These are phyloP conservation scores for Reticulitermes speratus DNA, from an alignment of 1,140 invertebrate genomes.

Conservation along the genomic window DNA sequence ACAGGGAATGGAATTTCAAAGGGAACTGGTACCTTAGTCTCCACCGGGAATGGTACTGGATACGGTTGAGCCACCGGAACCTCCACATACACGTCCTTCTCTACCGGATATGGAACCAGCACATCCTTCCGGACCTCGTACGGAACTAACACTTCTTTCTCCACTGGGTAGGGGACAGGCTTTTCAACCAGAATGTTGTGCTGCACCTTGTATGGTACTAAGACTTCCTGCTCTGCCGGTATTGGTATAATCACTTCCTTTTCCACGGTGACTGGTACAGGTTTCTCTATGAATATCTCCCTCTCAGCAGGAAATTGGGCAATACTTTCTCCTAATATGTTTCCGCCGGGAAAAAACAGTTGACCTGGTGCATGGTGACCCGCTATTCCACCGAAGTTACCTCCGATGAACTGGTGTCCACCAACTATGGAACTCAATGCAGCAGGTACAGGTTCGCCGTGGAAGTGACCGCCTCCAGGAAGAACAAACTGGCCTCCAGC, in stretches of 20 bases:
- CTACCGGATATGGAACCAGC: conserved; percentile 15
- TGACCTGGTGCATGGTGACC: too few species aligned
- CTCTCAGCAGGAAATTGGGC: not conserved
- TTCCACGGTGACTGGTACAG: not conserved
- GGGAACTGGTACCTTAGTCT: conserved; percentile 4
- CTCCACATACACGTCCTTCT: conserved; percentile 40
- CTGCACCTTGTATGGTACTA: not conserved
- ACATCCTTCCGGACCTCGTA: conserved; percentile 43
- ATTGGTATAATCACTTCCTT: not conserved
- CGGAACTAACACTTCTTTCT: conserved; percentile 38
- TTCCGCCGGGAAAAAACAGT: too few species aligned
- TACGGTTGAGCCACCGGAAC: conserved; percentile 42
- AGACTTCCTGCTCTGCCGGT: not conserved
- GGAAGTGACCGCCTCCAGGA: not conserved
- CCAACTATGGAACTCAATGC: not conserved
- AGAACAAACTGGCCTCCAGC: not conserved
- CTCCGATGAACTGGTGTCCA: not conserved
- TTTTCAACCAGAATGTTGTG: conserved; percentile 37
- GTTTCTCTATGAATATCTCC: not conserved
- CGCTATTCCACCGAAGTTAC: too few species aligned
- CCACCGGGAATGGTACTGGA: conserved; percentile 38
- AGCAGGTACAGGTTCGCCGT: not conserved
- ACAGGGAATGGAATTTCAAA: conserved; percentile 31
- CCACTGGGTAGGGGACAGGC: conserved; percentile 41
- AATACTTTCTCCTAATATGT: not conserved